Conservation (phyloP, 2,797 vertebrate species). For the Lindbergichthys nudifrons region DNA sequence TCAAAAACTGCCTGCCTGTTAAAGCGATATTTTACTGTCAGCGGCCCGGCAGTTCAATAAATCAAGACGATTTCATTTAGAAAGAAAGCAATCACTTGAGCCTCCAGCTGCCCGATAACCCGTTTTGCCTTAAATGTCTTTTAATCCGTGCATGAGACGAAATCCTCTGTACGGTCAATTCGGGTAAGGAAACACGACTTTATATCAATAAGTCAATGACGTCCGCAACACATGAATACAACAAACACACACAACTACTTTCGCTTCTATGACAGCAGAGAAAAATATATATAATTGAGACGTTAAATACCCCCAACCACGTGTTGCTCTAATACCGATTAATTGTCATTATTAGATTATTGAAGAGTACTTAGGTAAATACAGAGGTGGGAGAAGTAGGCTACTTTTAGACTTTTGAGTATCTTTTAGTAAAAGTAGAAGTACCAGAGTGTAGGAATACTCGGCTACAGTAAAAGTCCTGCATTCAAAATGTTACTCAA, state of each 20-base stretch:
- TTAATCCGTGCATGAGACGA: too few relatives aligned
- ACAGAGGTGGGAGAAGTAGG: too few relatives aligned
- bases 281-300: background rate
- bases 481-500: too few relatives aligned
- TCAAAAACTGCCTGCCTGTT: too few relatives aligned
- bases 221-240: background rate
- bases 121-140: too few relatives aligned
- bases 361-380: background rate
- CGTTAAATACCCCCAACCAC: background rate
- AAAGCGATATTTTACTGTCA: background rate
- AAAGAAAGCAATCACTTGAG: too few relatives aligned
- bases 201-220: background rate
- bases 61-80: background rate
- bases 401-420: too few relatives aligned
- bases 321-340: background rate
- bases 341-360: background rate
- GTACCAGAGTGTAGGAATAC: too few relatives aligned
- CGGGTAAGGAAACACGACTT: background rate
- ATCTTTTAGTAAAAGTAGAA: too few relatives aligned
- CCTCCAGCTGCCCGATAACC: too few relatives aligned
- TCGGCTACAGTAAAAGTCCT: too few relatives aligned
- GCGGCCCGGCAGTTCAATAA: background rate
- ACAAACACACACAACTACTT: background rate
- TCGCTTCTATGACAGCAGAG: background rate
- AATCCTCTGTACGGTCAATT: fast-evolving